These are phyloP conservation scores for Drepana falcataria DNA, from an alignment of 2,888 invertebrate species.

Conservation along the genomic window DNA sequence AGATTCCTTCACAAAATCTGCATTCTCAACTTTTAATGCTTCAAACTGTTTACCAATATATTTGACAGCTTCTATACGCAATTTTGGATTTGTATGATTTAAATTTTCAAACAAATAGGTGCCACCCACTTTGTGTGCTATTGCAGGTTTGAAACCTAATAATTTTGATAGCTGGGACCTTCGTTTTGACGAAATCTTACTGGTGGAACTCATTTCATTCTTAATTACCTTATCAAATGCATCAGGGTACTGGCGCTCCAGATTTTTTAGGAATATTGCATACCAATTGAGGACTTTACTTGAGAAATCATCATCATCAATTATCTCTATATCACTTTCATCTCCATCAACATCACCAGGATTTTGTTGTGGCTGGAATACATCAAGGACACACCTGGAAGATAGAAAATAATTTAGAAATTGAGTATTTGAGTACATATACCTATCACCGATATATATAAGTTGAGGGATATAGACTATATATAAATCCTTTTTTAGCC, in stretches of 20 bases:
- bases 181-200: conserved; percentile 39
- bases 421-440: neutral
- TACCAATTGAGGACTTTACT: conserved; percentile 73
- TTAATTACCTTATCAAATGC: conserved; percentile 84
- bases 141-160: conserved; percentile 76
- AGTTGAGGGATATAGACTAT: no score
- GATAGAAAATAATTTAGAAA: conserved; percentile 1
- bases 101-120: conserved; percentile 82
- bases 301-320: conserved; percentile 52
- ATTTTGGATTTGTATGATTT: conserved; percentile 82
- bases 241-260: conserved; percentile 85
- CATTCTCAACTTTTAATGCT: conserved; percentile 67
- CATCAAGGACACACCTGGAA: conserved; percentile 71
- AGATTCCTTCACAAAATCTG: conserved; percentile 81
- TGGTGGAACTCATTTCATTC: conserved; percentile 64
- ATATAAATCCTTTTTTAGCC: no score
- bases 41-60: conserved; percentile 78
- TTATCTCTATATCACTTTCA: conserved; percentile 68
- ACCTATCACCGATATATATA: no score
- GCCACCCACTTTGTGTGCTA: conserved; percentile 70
- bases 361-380: conserved; percentile 30
- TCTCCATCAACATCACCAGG: conserved; percentile 34
- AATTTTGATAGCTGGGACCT: conserved; percentile 60
- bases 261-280: conserved; percentile 71
- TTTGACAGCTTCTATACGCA: conserved; percentile 83